Percentiles rank a stretch among this genome's conserved stretches.
Conservation (phyloP, 1,140 invertebrate species). For the Ooceraea biroi region DNA sequence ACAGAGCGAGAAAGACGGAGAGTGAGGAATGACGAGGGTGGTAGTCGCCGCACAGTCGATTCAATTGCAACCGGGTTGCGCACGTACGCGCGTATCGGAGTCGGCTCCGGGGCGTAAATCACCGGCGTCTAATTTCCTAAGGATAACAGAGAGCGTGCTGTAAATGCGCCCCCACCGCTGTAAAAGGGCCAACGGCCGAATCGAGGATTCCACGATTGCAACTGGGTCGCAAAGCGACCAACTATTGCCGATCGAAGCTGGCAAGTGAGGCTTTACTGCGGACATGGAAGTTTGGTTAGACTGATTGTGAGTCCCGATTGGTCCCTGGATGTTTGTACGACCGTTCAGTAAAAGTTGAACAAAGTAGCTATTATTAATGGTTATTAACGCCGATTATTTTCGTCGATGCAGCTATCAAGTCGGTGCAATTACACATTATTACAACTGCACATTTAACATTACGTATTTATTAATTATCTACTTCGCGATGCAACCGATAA, state of each 20-base stretch:
- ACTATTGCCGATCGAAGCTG: slow-evolving; percentile 11
- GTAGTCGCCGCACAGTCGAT: slow-evolving; percentile 27
- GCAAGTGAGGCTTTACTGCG: not conserved
- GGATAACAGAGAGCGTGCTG: slow-evolving; percentile 61
- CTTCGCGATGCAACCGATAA: not conserved
- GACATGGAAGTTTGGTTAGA: not conserved
- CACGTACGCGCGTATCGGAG: slow-evolving; percentile 53
- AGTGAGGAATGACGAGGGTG: not conserved
- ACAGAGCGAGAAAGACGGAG: slow-evolving; percentile 18
- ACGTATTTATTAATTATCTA: slow-evolving; percentile 10
- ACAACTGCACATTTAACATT: not conserved
- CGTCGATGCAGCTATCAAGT: not conserved
- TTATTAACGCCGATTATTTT: not conserved
- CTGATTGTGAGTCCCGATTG: not conserved
- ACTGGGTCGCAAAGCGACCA: not conserved
- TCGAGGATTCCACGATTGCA: slow-evolving; percentile 9
- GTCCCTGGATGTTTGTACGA: not conserved
- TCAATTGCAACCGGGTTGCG: slow-evolving; percentile 48
- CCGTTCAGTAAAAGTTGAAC: not conserved
- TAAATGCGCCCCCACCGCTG: slow-evolving; percentile 22
- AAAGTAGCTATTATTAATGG: not conserved
- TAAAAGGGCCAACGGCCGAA: slow-evolving; percentile 38
- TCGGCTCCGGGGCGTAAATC: slow-evolving; percentile 70
- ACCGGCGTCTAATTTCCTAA: slow-evolving; percentile 77
- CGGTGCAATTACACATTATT: not conserved